Conservation (phyloP, 2,888 invertebrate species). For the Schrankia costaestrigalis region DNA sequence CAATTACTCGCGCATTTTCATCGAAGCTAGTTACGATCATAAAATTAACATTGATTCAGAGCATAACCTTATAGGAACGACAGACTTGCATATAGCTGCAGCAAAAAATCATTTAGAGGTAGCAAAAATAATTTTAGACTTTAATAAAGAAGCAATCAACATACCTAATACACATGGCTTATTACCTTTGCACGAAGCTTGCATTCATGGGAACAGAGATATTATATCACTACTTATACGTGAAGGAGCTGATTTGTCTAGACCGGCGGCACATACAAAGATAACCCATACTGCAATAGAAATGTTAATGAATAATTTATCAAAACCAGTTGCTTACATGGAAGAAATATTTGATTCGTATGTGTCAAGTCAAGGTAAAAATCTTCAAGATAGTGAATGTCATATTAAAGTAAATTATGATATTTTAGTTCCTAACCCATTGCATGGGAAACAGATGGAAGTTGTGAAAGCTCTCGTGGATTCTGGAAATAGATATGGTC, state of each 20-base stretch:
- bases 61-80: slow-evolving; percentile 22
- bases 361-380: slow-evolving; percentile 57
- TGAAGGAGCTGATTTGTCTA: slow-evolving; percentile 50
- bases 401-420: slow-evolving; percentile 63
- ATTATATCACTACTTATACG: slow-evolving; percentile 56
- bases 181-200: slow-evolving; percentile 52
- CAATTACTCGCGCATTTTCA: too few species aligned
- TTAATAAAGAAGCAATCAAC: slow-evolving; percentile 45
- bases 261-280: slow-evolving; percentile 4
- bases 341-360: slow-evolving; percentile 66
- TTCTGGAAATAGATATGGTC: slow-evolving; percentile 59
- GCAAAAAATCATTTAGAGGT: slow-evolving; percentile 46
- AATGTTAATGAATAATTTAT: slow-evolving; percentile 57
- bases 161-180: slow-evolving; percentile 4
- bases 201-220: slow-evolving; percentile 67
- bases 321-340: slow-evolving; percentile 68
- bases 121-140: slow-evolving; percentile 44
- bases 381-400: slow-evolving; percentile 38
- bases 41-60: neutral
- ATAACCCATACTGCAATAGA: slow-evolving; percentile 51
- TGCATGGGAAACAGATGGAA: slow-evolving; percentile 61
- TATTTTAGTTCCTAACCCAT: slow-evolving; percentile 45
- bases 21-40: too few species aligned
- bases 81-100: slow-evolving; percentile 57
- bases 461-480: slow-evolving; percentile 67